Conservation (phyloP, 2,797 vertebrate genomes). For the Melanotaenia maccullochi region DNA sequence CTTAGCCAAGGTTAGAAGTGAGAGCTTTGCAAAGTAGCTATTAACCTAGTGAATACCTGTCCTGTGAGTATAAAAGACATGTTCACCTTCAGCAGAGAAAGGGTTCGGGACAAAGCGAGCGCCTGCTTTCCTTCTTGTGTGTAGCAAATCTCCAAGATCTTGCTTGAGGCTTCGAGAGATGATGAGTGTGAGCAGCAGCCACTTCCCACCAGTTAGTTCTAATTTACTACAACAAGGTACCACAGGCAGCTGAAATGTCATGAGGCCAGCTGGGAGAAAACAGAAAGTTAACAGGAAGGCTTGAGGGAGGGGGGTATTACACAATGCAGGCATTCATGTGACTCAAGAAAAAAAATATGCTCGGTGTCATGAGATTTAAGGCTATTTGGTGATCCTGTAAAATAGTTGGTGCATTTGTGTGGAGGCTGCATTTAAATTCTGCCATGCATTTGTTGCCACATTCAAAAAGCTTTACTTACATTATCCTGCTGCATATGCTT, state of each 20-base stretch:
- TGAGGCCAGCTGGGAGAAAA: conserved; percentile 45
- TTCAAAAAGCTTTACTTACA: background rate
- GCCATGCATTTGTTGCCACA: background rate
- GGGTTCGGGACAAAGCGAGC: conserved; percentile 29
- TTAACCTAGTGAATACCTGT: conserved; percentile 77
- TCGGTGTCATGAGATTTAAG: conserved; percentile 60
- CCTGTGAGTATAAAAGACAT: conserved; percentile 80
- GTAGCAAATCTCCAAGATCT: conserved; percentile 35
- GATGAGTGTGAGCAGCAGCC: conserved; percentile 33
- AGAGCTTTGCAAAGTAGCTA: conserved; percentile 59
- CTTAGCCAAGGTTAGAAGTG: conserved; percentile 55
- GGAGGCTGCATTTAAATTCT: background rate
- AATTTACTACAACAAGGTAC: conserved; percentile 69
- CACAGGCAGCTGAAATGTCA: conserved; percentile 45
- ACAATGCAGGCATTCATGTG: conserved; percentile 73
- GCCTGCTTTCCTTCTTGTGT: conserved; percentile 38
- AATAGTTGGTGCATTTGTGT: background rate
- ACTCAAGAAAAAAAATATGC: conserved; percentile 30
- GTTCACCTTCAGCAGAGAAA: conserved; percentile 78
- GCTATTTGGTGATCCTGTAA: background rate
- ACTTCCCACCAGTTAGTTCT: conserved; percentile 72
- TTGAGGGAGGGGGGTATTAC: conserved; percentile 49
- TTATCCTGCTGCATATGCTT: background rate
- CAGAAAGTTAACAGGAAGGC: conserved; percentile 40
- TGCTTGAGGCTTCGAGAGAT: conserved; percentile 35